Conservation (phyloP, 2,113 vertebrate genomes). For the Dinomys branickii region DNA sequence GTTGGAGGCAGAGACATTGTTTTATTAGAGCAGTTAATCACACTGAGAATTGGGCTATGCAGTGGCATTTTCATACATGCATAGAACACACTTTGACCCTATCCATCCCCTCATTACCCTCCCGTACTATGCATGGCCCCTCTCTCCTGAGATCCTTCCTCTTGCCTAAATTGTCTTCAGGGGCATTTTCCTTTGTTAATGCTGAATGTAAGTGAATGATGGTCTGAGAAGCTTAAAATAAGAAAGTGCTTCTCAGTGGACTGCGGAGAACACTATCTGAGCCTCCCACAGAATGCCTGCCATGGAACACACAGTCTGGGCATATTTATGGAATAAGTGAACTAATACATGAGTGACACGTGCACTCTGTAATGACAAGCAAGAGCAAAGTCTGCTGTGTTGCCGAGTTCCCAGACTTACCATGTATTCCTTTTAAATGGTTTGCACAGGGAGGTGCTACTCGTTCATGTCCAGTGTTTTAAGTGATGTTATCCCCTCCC, state of each 20-base stretch:
- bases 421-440: not conserved
- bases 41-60: not conserved
- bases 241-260: not conserved
- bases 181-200: not conserved
- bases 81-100: not conserved
- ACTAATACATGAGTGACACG: not conserved
- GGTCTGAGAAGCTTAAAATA: slow-evolving; percentile 11
- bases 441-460: not conserved
- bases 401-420: not conserved
- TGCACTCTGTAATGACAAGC: not conserved
- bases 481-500: not conserved
- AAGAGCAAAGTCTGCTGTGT: not conserved
- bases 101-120: not conserved
- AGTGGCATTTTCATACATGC: not conserved
- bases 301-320: not conserved
- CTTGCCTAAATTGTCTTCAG: not conserved
- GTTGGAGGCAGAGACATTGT: not conserved
- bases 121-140: not conserved
- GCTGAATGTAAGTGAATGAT: not conserved
- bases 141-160: not conserved
- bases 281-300: not conserved
- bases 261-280: not conserved
- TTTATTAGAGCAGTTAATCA: not conserved
- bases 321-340: not conserved
- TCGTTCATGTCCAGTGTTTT: not conserved